Conservation (phyloP, 2,888 invertebrate genomes). For the Cryptus armator region DNA sequence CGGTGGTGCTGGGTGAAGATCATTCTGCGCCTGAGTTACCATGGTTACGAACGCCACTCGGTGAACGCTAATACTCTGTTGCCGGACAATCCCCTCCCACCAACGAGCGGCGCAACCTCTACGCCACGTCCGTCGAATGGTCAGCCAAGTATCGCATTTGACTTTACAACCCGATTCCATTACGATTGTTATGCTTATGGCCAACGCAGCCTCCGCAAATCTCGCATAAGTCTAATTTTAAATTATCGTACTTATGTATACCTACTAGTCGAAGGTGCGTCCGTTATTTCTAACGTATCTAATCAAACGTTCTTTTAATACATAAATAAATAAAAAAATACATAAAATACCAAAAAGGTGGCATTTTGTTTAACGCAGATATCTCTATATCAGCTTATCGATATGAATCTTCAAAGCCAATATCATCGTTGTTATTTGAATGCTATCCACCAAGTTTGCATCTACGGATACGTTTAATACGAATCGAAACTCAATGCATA, state of each 20-base stretch:
- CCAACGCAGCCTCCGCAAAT: slow-evolving; percentile 25
- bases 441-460: too few relatives aligned
- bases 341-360: too few relatives aligned
- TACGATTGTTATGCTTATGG: slow-evolving; percentile 80
- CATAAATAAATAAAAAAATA: too few relatives aligned
- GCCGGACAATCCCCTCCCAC: slow-evolving; percentile 39
- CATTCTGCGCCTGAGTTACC: slow-evolving; percentile 84
- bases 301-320: too few relatives aligned
- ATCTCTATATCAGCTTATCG: too few relatives aligned
- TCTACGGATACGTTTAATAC: too few relatives aligned
- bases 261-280: too few relatives aligned
- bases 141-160: slow-evolving; percentile 83
- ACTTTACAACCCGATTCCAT: slow-evolving; percentile 82
- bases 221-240: neutral
- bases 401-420: too few relatives aligned
- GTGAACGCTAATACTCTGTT: slow-evolving; percentile 71
- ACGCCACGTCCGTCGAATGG: slow-evolving; percentile 75
- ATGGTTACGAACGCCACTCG: slow-evolving; percentile 81
- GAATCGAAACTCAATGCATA: too few relatives aligned
- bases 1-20: slow-evolving; percentile 79
- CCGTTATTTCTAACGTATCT: too few relatives aligned
- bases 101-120: slow-evolving; percentile 66
- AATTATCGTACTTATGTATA: neutral
- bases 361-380: too few relatives aligned
- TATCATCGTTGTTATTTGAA: too few relatives aligned